Evolutionary conservation across 1,140 invertebrate species (phyloP).

Genomic region (Arctopsyche grandis): DNA sequence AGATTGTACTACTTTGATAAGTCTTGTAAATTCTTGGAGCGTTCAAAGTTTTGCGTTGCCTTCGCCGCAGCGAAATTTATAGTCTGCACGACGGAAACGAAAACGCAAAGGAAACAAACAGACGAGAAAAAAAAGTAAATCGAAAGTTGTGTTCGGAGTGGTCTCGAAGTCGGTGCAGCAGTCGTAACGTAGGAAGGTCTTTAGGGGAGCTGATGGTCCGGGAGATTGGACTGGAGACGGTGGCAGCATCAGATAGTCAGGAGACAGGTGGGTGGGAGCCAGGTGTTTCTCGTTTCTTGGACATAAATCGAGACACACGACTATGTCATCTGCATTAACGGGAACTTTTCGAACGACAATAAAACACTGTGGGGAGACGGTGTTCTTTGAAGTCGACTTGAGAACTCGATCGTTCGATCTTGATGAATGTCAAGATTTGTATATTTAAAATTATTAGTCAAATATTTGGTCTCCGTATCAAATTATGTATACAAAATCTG

Average conservation of each 20-base stretch:
- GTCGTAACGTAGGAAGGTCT: conserved; percentile 15
- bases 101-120: background rate
- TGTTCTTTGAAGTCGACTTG: background rate
- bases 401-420: background rate
- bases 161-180: background rate
- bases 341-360: background rate
- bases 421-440: too few species aligned
- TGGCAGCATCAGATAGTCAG: conserved; percentile 32
- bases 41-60: conserved; percentile 5
- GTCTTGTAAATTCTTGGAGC: conserved; percentile 15
- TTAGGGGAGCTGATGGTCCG: conserved; percentile 41
- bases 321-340: background rate
- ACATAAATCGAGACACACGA: conserved; percentile 33
- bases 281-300: conserved; percentile 34
- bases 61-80: conserved; percentile 13
- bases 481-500: too few species aligned
- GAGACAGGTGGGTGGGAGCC: conserved; percentile 28
- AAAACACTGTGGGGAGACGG: background rate
- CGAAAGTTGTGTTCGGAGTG: background rate
- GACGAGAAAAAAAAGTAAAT: background rate
- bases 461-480: too few species aligned
- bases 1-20: conserved; percentile 17
- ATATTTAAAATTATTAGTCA: too few species aligned
- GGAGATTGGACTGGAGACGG: conserved; percentile 41
- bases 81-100: background rate